A percentile compares a stretch with the other conserved stretches of the same genome.
These are phyloP conservation scores for Amblyjoppa fuscipennis DNA, from an alignment of 2,888 invertebrate species.

Conservation along the genomic window DNA sequence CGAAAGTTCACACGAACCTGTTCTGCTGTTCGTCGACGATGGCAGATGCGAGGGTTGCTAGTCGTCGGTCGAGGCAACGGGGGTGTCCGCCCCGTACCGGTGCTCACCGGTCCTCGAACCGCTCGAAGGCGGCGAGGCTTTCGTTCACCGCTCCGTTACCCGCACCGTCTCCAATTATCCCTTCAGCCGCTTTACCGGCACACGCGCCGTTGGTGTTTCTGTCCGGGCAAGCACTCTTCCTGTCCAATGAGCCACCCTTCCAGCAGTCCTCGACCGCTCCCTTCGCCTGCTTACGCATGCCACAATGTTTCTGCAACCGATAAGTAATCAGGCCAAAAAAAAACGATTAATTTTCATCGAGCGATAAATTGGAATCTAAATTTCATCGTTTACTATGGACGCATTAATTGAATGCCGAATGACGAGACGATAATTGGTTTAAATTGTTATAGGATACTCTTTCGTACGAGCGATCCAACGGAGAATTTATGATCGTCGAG, in stretches of 20 bases:
- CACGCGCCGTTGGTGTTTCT: conserved; percentile 64
- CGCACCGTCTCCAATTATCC: conserved; percentile 52
- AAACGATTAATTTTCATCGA: conserved; percentile 1
- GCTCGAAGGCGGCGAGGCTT: conserved; percentile 76
- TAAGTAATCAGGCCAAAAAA: not conserved
- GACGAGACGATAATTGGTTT: not conserved
- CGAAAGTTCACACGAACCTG: conserved; percentile 76
- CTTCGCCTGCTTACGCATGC: conserved; percentile 80
- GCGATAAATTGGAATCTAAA: not conserved
- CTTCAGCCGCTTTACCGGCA: conserved; percentile 35
- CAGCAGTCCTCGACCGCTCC: conserved; percentile 70
- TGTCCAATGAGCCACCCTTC: conserved; percentile 68
- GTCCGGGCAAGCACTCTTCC: conserved; percentile 64
- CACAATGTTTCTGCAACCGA: conserved; percentile 76
- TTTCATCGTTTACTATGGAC: not conserved
- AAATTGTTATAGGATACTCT: conserved; percentile 15
- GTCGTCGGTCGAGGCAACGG: conserved; percentile 81
- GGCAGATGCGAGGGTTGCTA: conserved; percentile 82
- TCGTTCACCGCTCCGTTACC: conserved; percentile 64
- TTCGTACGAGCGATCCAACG: conserved; percentile 31
- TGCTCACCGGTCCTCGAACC: conserved; percentile 83
- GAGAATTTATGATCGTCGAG: conserved; percentile 34
- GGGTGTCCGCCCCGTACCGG: conserved; percentile 83
- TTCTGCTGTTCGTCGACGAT: conserved; percentile 84
- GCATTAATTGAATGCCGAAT: not conserved